Evolutionary conservation across 2,888 invertebrate species (phyloP).

Genomic region (Volucella inflata): DNA sequence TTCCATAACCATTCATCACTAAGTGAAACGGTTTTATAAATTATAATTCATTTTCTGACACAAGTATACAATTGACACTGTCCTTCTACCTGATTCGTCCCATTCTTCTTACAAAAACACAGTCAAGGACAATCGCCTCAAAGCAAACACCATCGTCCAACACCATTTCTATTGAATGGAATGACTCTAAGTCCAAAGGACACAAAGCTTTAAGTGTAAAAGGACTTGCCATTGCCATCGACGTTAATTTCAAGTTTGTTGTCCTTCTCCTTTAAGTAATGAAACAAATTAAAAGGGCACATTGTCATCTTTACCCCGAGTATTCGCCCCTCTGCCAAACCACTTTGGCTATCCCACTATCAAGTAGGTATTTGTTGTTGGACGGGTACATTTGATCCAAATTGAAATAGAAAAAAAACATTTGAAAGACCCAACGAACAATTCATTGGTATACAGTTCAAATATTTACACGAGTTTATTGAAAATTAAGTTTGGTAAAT

Average conservation of each 20-base stretch:
- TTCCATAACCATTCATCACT: not conserved
- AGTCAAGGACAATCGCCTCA: conserved; percentile 64
- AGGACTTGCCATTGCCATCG: conserved; percentile 45
- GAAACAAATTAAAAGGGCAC: conserved; percentile 61
- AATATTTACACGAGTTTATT: conserved; percentile 68
- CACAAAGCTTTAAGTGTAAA: conserved; percentile 56
- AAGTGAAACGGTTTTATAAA: no score
- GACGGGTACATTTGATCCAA: conserved; percentile 13
- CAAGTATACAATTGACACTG: not conserved
- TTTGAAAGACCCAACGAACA: no score
- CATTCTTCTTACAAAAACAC: not conserved
- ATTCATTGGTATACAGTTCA: conserved; percentile 39
- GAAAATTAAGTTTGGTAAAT: conserved; percentile 66
- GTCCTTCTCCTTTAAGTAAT: conserved; percentile 57
- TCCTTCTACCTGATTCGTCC: not conserved
- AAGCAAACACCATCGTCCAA: conserved; percentile 39
- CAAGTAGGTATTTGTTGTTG: conserved; percentile 45
- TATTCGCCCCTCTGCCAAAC: not conserved
- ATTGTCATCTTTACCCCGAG: conserved; percentile 41
- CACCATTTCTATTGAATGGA: conserved; percentile 1
- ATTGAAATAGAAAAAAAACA: conserved; percentile 35
- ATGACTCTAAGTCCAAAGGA: conserved; percentile 16
- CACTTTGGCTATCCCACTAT: conserved; percentile 16
- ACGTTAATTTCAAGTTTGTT: conserved; percentile 70
- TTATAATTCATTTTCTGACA: conserved; percentile 11